Evolutionary conservation across 2,113 vertebrate species (phyloP), one percentile per base, ranked within the genome.

Genomic region (Planiliza haematocheilus): DNA sequence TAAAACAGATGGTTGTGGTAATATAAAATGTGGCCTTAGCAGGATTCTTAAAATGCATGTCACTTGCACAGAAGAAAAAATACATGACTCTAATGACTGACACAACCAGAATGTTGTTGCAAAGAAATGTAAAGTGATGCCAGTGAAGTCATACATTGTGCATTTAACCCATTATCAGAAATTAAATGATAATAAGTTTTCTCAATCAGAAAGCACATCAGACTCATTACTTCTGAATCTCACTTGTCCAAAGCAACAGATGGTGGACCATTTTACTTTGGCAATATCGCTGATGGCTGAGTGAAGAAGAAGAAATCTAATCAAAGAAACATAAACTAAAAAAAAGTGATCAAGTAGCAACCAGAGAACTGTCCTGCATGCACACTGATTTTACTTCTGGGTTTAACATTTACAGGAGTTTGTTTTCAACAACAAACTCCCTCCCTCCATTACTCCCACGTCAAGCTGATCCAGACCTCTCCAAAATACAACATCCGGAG

Each of bases 201-300:
- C 21, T 46, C 63, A 17, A 64, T 55, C 46, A 60, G 45, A 30
- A 8, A 17, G 46, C 39, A 39, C 13, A 63, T 41, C 20, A 64
- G 41, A 66, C 21, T 18, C 36, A 58, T 77, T 41, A 45, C 66
- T 61, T 41, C 21, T 17, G 41, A 61, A 61, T 67, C 21, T 39
- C 53, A 61, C 11, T 64, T 34, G 52, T 69, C 41, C 60, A 34
- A 10, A 51, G 55, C 64, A 84, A 55, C 77, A 87, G 82, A 87
- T 86, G 85, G 81, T 41, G 14, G 70, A 59, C 79, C 74, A 65
- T 59, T 60, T 71, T 63, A 51, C 63, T 71, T 64, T 63, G 60
- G 68, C 55, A 67, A 74, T 55, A 39, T 11, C 52, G 43, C 57
- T 37, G 38, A 70, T 12, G 13, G 58, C 46, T 24, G 43, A 70